Percentiles rank a stretch among this genome's conserved stretches.
These are phyloP conservation scores for Macrobrachium nipponense DNA, from an alignment of 1,140 invertebrate genomes.

Conservation along the genomic window DNA sequence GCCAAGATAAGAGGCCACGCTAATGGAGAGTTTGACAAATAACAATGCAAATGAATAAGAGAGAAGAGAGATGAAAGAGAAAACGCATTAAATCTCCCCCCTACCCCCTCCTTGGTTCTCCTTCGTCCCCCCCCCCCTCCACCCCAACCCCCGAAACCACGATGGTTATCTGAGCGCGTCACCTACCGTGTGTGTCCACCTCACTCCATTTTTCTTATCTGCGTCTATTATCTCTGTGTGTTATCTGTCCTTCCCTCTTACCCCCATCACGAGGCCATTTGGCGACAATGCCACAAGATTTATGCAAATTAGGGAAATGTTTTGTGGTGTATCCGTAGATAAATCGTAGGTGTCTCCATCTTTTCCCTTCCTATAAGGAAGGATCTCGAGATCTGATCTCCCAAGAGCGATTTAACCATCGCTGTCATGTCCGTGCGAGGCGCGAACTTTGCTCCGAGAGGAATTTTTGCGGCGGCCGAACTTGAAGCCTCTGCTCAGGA, in stretches of 20 bases:
- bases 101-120: not conserved
- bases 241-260: slow-evolving; percentile 30
- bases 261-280: slow-evolving; percentile 39
- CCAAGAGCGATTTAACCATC: too few species aligned
- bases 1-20: too few species aligned
- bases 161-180: not conserved
- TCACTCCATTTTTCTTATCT: slow-evolving; percentile 27
- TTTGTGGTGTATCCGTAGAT: slow-evolving; percentile 15
- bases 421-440: too few species aligned
- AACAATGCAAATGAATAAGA: not conserved
- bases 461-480: too few species aligned
- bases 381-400: too few species aligned
- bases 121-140: not conserved
- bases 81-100: not conserved
- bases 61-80: not conserved
- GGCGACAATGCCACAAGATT: slow-evolving; percentile 44
- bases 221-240: slow-evolving; percentile 21
- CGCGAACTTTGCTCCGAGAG: too few species aligned
- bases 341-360: too few species aligned
- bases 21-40: too few species aligned
- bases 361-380: too few species aligned
- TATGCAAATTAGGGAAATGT: slow-evolving; percentile 46
- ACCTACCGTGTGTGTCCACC: slow-evolving; percentile 8
- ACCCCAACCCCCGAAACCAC: not conserved
- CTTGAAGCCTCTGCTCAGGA: too few species aligned